Evolutionary conservation across 2,113 vertebrate species (phyloP).

Genomic region (Pagrus major): DNA sequence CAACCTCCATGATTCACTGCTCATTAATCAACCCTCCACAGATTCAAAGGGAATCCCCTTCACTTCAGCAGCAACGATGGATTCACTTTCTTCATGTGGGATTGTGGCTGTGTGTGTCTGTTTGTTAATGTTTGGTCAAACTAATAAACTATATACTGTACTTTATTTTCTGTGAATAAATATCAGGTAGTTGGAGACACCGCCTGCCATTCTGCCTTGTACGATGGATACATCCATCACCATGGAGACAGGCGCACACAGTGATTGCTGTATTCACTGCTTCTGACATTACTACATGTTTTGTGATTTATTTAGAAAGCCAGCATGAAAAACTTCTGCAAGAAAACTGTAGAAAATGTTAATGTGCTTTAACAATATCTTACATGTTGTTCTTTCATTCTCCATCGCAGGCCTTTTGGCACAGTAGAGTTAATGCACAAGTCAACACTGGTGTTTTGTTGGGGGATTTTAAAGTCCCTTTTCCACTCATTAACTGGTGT

Average conservation of each 20-base stretch:
- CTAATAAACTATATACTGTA: no score
- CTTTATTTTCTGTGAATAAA: background rate
- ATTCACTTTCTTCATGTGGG: background rate
- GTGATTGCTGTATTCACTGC: background rate
- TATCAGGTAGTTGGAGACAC: background rate
- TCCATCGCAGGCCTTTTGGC: background rate
- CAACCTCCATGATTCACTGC: conserved; percentile 14
- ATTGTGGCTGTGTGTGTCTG: background rate
- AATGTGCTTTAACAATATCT: no score
- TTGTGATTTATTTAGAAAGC: background rate
- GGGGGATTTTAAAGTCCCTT: background rate
- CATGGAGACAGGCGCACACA: background rate
- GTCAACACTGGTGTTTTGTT: background rate
- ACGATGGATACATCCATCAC: background rate
- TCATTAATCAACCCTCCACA: conserved; percentile 12
- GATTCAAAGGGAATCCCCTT: conserved; percentile 11
- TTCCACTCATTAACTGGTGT: background rate
- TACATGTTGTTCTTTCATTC: background rate
- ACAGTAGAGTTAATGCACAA: background rate
- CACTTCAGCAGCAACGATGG: background rate
- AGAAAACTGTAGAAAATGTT: no score
- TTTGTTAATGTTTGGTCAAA: background rate
- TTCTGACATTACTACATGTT: background rate
- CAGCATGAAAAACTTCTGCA: no score
- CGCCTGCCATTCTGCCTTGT: background rate